A percentile compares a stretch with the other conserved stretches of the same genome.
phyloP scores from a whole-genome alignment of 2,888 invertebrate genomes.

The Sesamia inferens region DNA sequence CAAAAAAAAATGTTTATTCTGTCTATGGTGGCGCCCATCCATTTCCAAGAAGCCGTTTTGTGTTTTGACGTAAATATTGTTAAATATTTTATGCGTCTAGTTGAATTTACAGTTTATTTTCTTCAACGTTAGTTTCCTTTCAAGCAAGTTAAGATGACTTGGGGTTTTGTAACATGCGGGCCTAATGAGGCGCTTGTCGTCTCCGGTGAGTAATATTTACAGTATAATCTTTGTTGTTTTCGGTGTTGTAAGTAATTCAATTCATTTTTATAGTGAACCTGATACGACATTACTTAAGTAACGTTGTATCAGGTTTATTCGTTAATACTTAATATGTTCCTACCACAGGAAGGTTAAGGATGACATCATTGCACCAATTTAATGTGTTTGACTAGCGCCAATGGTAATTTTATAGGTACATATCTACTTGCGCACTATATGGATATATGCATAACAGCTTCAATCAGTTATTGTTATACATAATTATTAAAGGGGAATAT shows the following conservation, averaged over 20 bases:
- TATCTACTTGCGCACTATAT: conserved; percentile 20
- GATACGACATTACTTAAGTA: too few relatives aligned
- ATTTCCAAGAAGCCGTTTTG: conserved; percentile 71
- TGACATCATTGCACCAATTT: conserved; percentile 55
- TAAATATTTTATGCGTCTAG: conserved; percentile 71
- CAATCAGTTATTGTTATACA: neutral
- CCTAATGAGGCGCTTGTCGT: conserved; percentile 98
- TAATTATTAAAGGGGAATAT: neutral
- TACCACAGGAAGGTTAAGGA: conserved; percentile 15
- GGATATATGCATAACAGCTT: neutral
- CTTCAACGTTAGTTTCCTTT: conserved; percentile 66
- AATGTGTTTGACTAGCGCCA: conserved; percentile 33
- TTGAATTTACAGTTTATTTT: conserved; percentile 72
- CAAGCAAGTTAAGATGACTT: conserved; percentile 89
- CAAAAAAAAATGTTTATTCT: too few relatives aligned
- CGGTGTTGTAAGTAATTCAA: neutral
- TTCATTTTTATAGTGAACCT: neutral
- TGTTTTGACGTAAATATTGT: conserved; percentile 74
- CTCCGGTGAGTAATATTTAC: conserved; percentile 92
- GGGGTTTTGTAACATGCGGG: conserved; percentile 98
- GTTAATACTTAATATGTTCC: neutral
- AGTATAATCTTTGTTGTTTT: conserved; percentile 33
- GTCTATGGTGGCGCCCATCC: conserved; percentile 38
- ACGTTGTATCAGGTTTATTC: neutral
- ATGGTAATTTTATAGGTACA: conserved; percentile 25